phyloP scores from a whole-genome alignment of 2,797 vertebrate species.

The Phaenicophaeus curvirostris region DNA sequence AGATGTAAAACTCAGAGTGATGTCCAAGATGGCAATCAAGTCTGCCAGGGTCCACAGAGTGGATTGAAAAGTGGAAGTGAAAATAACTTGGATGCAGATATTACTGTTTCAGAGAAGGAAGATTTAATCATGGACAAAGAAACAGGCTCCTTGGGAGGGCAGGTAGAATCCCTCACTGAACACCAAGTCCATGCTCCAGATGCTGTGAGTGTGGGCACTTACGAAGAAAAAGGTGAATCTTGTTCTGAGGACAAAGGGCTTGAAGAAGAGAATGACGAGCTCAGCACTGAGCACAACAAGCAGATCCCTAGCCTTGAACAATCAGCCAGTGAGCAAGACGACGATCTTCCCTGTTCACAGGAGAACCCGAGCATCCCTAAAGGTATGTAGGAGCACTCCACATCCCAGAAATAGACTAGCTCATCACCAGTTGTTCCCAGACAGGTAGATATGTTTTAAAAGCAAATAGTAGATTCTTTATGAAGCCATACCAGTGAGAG shows the following conservation, averaged over 20 bases:
- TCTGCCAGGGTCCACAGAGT: not conserved
- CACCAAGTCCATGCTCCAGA: not conserved
- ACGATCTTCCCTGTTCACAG: not conserved
- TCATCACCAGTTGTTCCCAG: not conserved
- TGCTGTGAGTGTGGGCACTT: not conserved
- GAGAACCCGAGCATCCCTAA: constrained; percentile 49
- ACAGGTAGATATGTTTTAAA: not conserved
- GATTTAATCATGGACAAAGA: not conserved
- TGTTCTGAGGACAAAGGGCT: not conserved
- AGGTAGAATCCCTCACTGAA: not conserved
- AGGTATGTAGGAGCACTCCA: constrained; percentile 20
- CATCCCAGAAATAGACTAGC: not conserved
- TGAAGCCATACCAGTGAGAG: not conserved
- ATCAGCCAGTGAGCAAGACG: constrained; percentile 2
- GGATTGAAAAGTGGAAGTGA: not conserved
- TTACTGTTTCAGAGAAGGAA: not conserved
- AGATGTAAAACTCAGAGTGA: not conserved
- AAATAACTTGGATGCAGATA: not conserved
- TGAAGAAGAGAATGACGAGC: not conserved
- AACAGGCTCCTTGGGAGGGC: not conserved
- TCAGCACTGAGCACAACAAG: not conserved
- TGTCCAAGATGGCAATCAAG: not conserved
- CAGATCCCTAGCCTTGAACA: not conserved
- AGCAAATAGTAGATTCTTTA: not conserved
- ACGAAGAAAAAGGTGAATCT: not conserved